phyloP scores from a whole-genome alignment of 2,888 invertebrate genomes.

The Anthoptus insignis region DNA sequence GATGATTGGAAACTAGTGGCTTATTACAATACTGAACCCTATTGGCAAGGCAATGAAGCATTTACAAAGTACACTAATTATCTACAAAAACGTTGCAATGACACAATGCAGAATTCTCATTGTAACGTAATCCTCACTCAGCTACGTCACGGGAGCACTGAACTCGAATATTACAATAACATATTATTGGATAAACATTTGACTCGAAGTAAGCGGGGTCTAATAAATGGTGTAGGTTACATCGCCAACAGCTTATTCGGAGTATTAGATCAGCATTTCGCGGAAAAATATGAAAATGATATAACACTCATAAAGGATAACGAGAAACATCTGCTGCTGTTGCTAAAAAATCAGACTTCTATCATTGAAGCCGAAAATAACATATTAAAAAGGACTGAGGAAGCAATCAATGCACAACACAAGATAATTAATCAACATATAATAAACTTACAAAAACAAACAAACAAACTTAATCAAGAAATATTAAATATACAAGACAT shows the following conservation, averaged over 20 bases:
- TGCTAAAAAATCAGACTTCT: slow-evolving; percentile 46
- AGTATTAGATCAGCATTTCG: slow-evolving; percentile 44
- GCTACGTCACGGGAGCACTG: background rate
- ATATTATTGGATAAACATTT: slow-evolving; percentile 39
- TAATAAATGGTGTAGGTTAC: slow-evolving; percentile 44
- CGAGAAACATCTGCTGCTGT: slow-evolving; percentile 37
- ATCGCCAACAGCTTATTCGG: slow-evolving; percentile 41
- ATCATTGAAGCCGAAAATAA: slow-evolving; percentile 46
- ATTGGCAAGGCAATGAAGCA: slow-evolving; percentile 30
- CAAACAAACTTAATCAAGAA: slow-evolving; percentile 6
- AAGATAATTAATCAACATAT: slow-evolving; percentile 23
- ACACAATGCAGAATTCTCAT: background rate
- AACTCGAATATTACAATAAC: slow-evolving; percentile 20
- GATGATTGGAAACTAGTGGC: slow-evolving; percentile 27
- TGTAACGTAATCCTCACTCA: background rate
- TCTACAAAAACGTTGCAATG: background rate
- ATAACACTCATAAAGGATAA: slow-evolving; percentile 32
- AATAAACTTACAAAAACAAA: background rate
- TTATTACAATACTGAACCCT: slow-evolving; percentile 30
- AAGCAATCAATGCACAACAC: slow-evolving; percentile 39
- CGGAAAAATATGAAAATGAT: slow-evolving; percentile 39
- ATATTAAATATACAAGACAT: background rate
- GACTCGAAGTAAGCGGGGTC: slow-evolving; percentile 23
- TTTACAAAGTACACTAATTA: slow-evolving; percentile 6
- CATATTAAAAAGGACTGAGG: slow-evolving; percentile 39